Evolutionary conservation across 30 jellyfish, hydroid and myxozoan genomes (phyloP), one percentile per base, ranked within the genome.

Genomic region (Mastigias papua): DNA sequence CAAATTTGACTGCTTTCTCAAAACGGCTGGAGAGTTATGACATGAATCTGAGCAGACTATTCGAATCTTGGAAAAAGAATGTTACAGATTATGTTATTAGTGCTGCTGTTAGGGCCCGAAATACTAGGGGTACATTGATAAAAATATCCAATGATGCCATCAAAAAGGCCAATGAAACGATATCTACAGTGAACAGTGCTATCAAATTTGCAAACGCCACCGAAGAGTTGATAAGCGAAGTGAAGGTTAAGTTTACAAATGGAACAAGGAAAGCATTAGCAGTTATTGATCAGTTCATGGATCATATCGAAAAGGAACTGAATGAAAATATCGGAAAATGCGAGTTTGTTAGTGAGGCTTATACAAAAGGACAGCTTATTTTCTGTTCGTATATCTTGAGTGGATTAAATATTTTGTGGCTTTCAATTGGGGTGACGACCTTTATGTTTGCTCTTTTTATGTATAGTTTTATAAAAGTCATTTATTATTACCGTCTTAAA

Each of bases 281-380:
- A 2, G 92, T 83, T 8, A 30, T 83, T 5, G 92, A 83, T 6
- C 70, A 83, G 29, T 83, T 83, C 33, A 26, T 83, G 26, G 51
- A 2, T 15, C 92, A 83, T 60, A 17, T 35, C 22, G 73, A 83
- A 58, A 28, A 20, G 9, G 81, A 83, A 73, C 11, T 83, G 21
- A 69, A 69, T 54, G 61, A 69, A 67, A 69, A 83, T 42, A 57
- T 83, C 15, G 92, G 92, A 21, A 83, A 83, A 25, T 83, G 92
- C 74, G 73, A 82, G 7, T 83, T 83, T 51, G 49, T 83, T 35
- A 49, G 42, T 22, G 65, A 75, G 54, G 67, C 78, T 7, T 83
- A 70, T 76, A 58, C 48, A 32, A 83, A 11, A 6, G 81, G 92
- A 16, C n/a, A 25, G 23, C 80, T 34, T 51, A 54, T 83, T 15